phyloP scores from a whole-genome alignment of 2,113 vertebrate genomes.

The Dasyurus viverrinus region DNA sequence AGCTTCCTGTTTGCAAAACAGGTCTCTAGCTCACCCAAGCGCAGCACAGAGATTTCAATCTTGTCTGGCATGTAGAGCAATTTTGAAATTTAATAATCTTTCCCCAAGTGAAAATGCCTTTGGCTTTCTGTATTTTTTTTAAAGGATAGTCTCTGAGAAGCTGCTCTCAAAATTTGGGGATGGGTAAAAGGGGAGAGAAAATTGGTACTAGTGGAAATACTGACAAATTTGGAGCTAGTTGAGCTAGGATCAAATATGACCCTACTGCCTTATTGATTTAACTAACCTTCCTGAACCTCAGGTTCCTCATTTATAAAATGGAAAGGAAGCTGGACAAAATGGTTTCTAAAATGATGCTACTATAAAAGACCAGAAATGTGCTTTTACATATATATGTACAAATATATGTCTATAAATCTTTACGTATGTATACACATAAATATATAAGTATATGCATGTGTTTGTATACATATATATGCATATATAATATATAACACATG shows the following conservation, averaged over 20 bases:
- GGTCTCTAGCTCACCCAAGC: slow-evolving; percentile 44
- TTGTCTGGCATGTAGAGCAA: slow-evolving; percentile 66
- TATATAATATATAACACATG: not conserved
- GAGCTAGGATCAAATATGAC: not conserved
- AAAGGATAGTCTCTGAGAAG: slow-evolving; percentile 52
- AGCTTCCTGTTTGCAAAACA: slow-evolving; percentile 29
- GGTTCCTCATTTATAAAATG: not conserved
- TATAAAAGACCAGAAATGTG: not conserved
- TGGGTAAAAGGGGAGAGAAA: not conserved
- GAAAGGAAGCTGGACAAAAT: not conserved
- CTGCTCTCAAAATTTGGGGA: slow-evolving; percentile 43
- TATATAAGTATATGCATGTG: not conserved
- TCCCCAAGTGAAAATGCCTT: slow-evolving; percentile 61
- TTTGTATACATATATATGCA: not conserved
- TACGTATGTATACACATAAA: not conserved
- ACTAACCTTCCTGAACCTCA: not conserved
- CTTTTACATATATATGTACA: not conserved
- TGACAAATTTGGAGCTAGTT: not conserved
- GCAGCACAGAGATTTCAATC: slow-evolving; percentile 61
- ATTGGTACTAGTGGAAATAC: not conserved
- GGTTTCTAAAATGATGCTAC: not conserved
- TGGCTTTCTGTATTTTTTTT: slow-evolving; percentile 51
- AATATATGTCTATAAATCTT: not conserved
- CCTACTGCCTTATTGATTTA: not conserved
- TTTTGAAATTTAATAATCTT: slow-evolving; percentile 74